phyloP scores from a whole-genome alignment of 92 coral and sea anemone genomes.

The Paragorgia papillata region DNA sequence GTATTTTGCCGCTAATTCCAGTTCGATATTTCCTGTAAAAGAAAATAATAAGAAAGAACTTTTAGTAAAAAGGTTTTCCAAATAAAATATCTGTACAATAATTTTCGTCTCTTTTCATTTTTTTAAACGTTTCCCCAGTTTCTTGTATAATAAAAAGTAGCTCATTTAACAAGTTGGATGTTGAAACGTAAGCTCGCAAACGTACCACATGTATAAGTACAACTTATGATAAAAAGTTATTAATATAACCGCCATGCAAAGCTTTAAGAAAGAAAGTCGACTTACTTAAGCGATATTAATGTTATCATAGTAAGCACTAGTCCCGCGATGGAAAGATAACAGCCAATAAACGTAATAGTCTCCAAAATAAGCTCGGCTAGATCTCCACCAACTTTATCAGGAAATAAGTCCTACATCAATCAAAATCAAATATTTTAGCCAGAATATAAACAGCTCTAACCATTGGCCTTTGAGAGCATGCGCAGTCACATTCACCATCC shows the following conservation, averaged over 20 bases:
- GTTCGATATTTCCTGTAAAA: constrained; percentile 82
- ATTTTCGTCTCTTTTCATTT: too few species aligned
- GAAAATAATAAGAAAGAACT: background rate
- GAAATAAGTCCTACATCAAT: constrained; percentile 15
- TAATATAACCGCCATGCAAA: too few species aligned
- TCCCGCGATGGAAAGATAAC: constrained; percentile 87
- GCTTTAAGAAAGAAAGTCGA: too few species aligned
- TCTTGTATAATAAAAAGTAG: too few species aligned
- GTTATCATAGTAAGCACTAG: constrained; percentile 77
- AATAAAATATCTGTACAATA: too few species aligned
- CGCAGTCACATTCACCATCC: constrained; percentile 9
- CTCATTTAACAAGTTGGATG: background rate
- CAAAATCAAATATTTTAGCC: too few species aligned
- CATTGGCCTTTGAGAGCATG: too few species aligned
- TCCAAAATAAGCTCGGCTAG: constrained; percentile 68
- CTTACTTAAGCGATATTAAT: constrained; percentile 84
- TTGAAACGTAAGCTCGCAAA: background rate
- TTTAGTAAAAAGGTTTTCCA: too few species aligned
- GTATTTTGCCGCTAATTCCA: constrained; percentile 87
- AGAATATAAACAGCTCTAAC: too few species aligned
- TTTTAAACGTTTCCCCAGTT: too few species aligned
- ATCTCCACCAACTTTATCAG: background rate
- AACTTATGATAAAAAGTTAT: too few species aligned
- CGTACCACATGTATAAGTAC: too few species aligned
- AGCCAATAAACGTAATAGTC: constrained; percentile 80